Percentiles rank a stretch among this genome's conserved stretches.
Evolutionary conservation across 2,888 invertebrate genomes (phyloP).

Genomic region (Petrolisthes manimaculis): DNA sequence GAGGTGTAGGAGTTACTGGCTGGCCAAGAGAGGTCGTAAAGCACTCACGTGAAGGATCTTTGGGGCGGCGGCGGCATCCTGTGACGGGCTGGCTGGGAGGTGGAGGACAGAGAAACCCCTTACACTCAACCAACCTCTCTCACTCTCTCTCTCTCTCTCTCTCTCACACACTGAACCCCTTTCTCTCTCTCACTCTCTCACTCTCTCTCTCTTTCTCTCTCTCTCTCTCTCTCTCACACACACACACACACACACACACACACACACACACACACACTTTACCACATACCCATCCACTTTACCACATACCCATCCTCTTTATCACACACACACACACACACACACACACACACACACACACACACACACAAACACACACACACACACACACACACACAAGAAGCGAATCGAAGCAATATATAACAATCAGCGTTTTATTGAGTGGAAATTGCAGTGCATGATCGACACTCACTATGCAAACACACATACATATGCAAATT

Average conservation of each 20-base stretch:
- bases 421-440: too few species aligned
- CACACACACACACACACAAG: too few species aligned
- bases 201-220: constrained; percentile 9
- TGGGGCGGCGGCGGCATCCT: constrained; percentile 31
- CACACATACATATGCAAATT: too few species aligned
- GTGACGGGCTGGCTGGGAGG: constrained; percentile 15
- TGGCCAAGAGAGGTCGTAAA: constrained; percentile 22
- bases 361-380: too few species aligned
- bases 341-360: too few species aligned
- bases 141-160: not conserved
- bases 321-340: too few species aligned
- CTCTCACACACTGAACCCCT: not conserved
- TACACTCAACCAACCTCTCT: not conserved
- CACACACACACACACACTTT: too few species aligned
- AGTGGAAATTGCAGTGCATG: too few species aligned
- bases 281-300: too few species aligned
- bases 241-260: too few species aligned
- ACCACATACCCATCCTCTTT: not conserved
- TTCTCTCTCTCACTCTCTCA: not conserved
- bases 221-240: not conserved
- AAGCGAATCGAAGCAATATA: too few species aligned
- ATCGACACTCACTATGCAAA: too few species aligned
- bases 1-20: not conserved
- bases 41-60: constrained; percentile 28
- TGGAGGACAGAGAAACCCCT: constrained; percentile 21